Conservation (phyloP, 2,888 invertebrate species). For the Aleiodes alternator region DNA sequence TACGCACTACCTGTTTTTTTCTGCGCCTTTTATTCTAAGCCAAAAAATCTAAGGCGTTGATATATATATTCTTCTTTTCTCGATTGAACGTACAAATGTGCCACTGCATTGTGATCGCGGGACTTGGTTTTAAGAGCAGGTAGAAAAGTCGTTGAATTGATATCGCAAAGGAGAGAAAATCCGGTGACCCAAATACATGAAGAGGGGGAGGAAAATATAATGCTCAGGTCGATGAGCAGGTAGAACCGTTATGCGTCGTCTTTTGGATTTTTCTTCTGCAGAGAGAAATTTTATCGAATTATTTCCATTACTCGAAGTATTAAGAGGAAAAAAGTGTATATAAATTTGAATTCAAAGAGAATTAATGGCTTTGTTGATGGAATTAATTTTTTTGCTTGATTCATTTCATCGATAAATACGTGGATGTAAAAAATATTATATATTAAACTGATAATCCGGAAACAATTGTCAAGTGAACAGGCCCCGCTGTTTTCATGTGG, state of each 20-base stretch:
- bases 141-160: conserved; percentile 71
- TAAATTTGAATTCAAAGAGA: background rate
- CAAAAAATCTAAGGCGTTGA: too few species aligned
- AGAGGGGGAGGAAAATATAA: conserved; percentile 43
- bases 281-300: conserved; percentile 36
- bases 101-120: conserved; percentile 45
- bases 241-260: conserved; percentile 64
- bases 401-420: conserved; percentile 25
- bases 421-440: conserved; percentile 4
- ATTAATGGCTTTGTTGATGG: conserved; percentile 28
- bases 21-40: too few species aligned
- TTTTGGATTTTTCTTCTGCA: conserved; percentile 6
- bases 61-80: background rate
- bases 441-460: conserved; percentile 41
- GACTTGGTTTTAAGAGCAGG: conserved; percentile 60
- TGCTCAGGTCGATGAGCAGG: conserved; percentile 61
- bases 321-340: too few species aligned
- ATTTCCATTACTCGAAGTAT: conserved; percentile 27
- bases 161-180: conserved; percentile 57
- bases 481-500: conserved; percentile 32
- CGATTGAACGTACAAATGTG: background rate
- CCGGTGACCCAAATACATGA: conserved; percentile 61
- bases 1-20: too few species aligned
- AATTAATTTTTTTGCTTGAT: conserved; percentile 4
- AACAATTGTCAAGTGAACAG: conserved; percentile 37